These are phyloP conservation scores for Sthenelais limicola DNA, from an alignment of 2,888 invertebrate genomes.

Conservation along the genomic window DNA sequence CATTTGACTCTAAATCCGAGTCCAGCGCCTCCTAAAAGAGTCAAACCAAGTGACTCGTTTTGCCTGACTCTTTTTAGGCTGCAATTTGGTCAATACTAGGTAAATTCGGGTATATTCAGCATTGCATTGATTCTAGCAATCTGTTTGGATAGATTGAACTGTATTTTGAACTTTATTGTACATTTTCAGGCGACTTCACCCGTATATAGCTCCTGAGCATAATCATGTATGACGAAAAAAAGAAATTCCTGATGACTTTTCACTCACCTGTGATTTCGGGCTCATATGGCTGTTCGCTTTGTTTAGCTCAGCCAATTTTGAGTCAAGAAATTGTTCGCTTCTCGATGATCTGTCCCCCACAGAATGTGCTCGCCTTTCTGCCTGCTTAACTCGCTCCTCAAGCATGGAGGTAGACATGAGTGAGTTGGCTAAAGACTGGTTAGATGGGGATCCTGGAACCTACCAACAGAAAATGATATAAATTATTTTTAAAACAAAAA, in stretches of 20 bases:
- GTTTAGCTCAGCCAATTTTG: constrained; percentile 65
- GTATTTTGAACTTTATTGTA: background rate
- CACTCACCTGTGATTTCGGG: constrained; percentile 63
- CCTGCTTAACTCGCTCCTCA: constrained; percentile 44
- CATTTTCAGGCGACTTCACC: background rate
- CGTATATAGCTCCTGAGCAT: background rate
- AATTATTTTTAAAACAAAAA: no score
- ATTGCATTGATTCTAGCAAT: background rate
- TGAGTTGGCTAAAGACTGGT: background rate
- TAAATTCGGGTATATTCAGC: background rate
- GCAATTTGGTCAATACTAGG: no score
- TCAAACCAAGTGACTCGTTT: no score
- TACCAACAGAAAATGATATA: no score
- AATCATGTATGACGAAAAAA: no score
- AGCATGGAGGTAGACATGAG: constrained; percentile 8
- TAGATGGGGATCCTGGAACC: background rate
- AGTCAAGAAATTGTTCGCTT: constrained; percentile 58
- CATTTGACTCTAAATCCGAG: no score
- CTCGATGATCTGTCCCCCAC: constrained; percentile 51
- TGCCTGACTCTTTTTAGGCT: no score
- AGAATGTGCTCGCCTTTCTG: constrained; percentile 47
- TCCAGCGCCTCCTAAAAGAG: no score
- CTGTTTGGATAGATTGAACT: background rate
- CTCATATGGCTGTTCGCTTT: constrained; percentile 63
- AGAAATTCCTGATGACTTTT: background rate